Evolutionary conservation across 2,888 invertebrate species (phyloP), one percentile per base, ranked within the genome.

Genomic region (Tetragnatha montana): DNA sequence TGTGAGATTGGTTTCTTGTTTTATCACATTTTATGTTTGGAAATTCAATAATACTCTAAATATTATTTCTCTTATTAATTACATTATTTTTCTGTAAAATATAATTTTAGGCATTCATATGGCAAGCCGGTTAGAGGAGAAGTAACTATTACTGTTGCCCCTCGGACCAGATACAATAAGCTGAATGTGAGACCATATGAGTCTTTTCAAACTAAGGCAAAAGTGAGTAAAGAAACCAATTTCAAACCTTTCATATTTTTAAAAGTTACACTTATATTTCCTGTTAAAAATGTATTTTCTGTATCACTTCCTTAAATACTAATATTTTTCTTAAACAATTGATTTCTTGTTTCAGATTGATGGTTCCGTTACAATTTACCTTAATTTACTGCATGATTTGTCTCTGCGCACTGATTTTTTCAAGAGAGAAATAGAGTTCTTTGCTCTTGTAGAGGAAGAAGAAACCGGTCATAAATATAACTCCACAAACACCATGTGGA

Each of bases 401-500:
- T 96, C 96, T 92, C 94, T 98, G 86, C 95, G 95, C 68, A 92
- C 92, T 71, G 97, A 96, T 92, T 97, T 97, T 84, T 97, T 96
- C 92, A 96, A 96, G 92, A 95, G 97, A 92, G 96, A 96, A 47
- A 95, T 98, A 76, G 95, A 97, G 60, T 95, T 98, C 79, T 96
- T 97, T 93, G 98, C 97, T 0, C 96, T 96, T 8, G 96, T 99
- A 3, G 98, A 98, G 93, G 99, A 99, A 94, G 96, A 96, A 86
- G 95, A 97, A 92, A 98, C 98, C 1, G 95, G 96, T 19, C 95
- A 97, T 81, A 95, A 96, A 92, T 97, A 98, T 93, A 97, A 97
- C 93, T 95, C 96, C 19, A 95, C 96, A 0, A 94, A 95, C 1
- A 95, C 96, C 91, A 94, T 97, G 69, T 95, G 96, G 85, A 94